Conservation (phyloP, 2,888 invertebrate species). For the Anodontia alba region DNA sequence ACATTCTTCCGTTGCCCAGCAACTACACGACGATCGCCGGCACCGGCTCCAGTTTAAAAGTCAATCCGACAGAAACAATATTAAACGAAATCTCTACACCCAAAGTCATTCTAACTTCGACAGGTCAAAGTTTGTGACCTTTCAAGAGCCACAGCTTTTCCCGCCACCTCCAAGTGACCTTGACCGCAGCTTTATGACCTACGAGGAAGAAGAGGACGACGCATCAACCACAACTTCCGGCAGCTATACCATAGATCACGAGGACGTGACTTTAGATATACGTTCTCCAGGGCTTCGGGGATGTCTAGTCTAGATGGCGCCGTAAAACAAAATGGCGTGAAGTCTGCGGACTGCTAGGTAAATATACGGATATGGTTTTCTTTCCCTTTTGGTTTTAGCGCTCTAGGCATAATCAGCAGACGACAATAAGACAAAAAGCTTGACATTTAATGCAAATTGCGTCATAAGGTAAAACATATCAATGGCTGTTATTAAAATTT, state of each 20-base stretch:
- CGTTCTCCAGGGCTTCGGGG: slow-evolving; percentile 49
- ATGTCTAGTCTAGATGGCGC: slow-evolving; percentile 47
- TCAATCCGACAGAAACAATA: slow-evolving; percentile 27
- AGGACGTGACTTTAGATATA: slow-evolving; percentile 58
- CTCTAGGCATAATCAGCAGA: no score
- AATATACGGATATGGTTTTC: neutral
- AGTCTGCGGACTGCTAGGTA: neutral
- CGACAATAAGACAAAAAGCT: no score
- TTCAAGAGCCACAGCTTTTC: slow-evolving; percentile 36
- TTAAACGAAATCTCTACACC: slow-evolving; percentile 36
- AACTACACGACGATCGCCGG: slow-evolving; percentile 49
- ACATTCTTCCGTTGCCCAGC: slow-evolving; percentile 49
- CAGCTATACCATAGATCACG: slow-evolving; percentile 68
- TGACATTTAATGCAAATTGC: no score
- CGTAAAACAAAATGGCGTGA: neutral
- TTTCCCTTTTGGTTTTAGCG: no score
- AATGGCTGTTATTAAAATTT: no score
- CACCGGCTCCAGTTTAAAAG: slow-evolving; percentile 51
- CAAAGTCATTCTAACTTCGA: slow-evolving; percentile 47
- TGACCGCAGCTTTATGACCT: slow-evolving; percentile 59
- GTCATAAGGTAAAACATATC: no score
- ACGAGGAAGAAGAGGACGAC: slow-evolving; percentile 66
- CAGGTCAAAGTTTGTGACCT: slow-evolving; percentile 36
- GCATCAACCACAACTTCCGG: slow-evolving; percentile 70
- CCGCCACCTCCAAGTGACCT: slow-evolving; percentile 51